A percentile compares a stretch with the other conserved stretches of the same genome.
These are phyloP conservation scores for Porites divaricata DNA, from an alignment of 92 coral and sea anemone species.

Conservation along the genomic window DNA sequence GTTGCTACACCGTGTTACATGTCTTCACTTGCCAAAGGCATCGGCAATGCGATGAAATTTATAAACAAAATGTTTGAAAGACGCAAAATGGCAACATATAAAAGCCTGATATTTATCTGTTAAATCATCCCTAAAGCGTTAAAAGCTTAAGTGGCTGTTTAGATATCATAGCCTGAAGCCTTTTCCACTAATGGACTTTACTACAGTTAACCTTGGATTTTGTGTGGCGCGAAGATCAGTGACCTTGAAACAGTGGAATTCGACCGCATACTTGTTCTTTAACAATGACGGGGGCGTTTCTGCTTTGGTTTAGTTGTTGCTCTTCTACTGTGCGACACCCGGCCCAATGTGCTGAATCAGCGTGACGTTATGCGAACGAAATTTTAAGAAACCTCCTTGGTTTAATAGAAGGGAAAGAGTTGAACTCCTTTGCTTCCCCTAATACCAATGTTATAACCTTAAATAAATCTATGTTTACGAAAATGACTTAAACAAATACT, in stretches of 20 bases:
- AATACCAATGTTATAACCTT: neutral
- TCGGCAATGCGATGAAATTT: no score
- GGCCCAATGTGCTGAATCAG: neutral
- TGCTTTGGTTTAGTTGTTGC: neutral
- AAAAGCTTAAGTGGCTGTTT: neutral
- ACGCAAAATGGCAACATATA: neutral
- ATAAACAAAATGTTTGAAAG: no score
- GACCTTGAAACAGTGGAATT: conserved; percentile 3
- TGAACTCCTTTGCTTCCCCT: neutral
- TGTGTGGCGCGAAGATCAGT: neutral
- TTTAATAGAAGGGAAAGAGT: neutral
- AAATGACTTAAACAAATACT: neutral
- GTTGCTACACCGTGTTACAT: no score
- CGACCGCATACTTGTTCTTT: neutral
- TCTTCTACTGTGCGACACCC: no score
- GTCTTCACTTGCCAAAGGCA: no score
- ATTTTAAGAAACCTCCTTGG: neutral
- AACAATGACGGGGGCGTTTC: neutral
- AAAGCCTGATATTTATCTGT: neutral
- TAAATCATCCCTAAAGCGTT: neutral
- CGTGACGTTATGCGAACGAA: conserved; percentile 3
- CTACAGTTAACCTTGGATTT: neutral
- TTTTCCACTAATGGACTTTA: neutral
- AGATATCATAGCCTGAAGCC: conserved; percentile 23
- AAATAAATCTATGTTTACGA: neutral